A percentile compares a stretch with the other conserved stretches of the same genome.
Evolutionary conservation across 2,888 invertebrate genomes (phyloP).

Genomic region (Trachelus troglodyta): DNA sequence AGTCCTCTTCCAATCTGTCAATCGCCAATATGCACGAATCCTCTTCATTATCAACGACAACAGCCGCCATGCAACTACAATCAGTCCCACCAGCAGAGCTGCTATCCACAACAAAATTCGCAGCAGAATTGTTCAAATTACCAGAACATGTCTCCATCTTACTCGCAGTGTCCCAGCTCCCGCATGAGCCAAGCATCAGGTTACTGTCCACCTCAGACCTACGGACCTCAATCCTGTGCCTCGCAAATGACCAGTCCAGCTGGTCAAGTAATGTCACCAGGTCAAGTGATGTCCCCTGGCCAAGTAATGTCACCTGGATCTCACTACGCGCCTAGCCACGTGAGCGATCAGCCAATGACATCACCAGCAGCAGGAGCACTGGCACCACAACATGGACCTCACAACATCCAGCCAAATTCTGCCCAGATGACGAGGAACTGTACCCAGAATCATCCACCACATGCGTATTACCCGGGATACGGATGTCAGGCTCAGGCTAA

Average conservation of each 20-base stretch:
- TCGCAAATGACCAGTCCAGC: conserved; percentile 46
- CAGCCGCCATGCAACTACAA: conserved; percentile 49
- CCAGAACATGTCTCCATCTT: conserved; percentile 48
- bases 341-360: conserved; percentile 60
- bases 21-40: conserved; percentile 62
- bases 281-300: conserved; percentile 19
- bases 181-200: conserved; percentile 50
- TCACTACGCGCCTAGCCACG: conserved; percentile 56
- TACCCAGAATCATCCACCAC: conserved; percentile 43
- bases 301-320: conserved; percentile 57
- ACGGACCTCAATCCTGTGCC: conserved; percentile 44
- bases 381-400: conserved; percentile 57
- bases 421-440: conserved; percentile 61
- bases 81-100: conserved; percentile 43
- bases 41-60: conserved; percentile 56
- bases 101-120: conserved; percentile 42
- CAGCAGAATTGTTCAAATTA: conserved; percentile 48
- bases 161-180: conserved; percentile 57
- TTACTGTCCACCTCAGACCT: conserved; percentile 55
- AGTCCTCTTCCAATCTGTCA: conserved; percentile 61
- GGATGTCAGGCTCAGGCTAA: conserved; percentile 50
- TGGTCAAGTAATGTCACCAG: conserved; percentile 59
- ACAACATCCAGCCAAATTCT: conserved; percentile 46
- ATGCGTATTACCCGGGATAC: conserved; percentile 51
- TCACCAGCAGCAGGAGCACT: conserved; percentile 61